A percentile compares a stretch with the other conserved stretches of the same genome.
These are phyloP conservation scores for Falco punctatus DNA, from an alignment of 2,113 vertebrate genomes.

Conservation along the genomic window DNA sequence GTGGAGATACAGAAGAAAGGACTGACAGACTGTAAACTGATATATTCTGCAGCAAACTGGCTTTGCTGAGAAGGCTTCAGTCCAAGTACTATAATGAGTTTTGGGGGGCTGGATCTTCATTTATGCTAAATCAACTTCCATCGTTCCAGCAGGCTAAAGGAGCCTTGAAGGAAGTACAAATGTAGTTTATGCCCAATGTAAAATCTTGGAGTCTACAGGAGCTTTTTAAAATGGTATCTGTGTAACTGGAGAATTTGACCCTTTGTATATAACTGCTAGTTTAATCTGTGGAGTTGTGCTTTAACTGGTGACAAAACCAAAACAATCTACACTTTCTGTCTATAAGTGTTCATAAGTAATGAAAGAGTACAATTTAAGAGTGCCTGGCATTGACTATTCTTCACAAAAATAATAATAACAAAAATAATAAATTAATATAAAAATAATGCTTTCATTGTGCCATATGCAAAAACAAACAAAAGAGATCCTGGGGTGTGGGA, in stretches of 20 bases:
- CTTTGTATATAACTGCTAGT: background rate
- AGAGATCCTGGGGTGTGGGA: background rate
- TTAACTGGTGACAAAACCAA: background rate
- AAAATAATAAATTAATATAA: no score
- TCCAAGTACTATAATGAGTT: background rate
- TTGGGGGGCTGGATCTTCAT: background rate
- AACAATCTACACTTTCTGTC: background rate
- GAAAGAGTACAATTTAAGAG: background rate
- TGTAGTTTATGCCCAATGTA: background rate
- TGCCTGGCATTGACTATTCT: background rate
- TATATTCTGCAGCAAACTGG: background rate
- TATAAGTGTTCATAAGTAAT: background rate
- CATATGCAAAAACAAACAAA: background rate
- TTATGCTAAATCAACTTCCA: background rate
- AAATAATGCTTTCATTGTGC: background rate
- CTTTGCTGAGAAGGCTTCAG: background rate
- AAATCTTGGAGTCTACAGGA: background rate
- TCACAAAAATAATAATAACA: background rate
- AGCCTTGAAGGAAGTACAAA: background rate
- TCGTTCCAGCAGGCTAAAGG: background rate
- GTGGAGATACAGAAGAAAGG: background rate
- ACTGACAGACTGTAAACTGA: background rate
- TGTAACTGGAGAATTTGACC: background rate
- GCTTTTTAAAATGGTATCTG: background rate
- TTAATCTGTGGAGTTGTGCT: background rate